Evolutionary conservation across 2,113 vertebrate species (phyloP).

Genomic region (Myiopsitta monachus): DNA sequence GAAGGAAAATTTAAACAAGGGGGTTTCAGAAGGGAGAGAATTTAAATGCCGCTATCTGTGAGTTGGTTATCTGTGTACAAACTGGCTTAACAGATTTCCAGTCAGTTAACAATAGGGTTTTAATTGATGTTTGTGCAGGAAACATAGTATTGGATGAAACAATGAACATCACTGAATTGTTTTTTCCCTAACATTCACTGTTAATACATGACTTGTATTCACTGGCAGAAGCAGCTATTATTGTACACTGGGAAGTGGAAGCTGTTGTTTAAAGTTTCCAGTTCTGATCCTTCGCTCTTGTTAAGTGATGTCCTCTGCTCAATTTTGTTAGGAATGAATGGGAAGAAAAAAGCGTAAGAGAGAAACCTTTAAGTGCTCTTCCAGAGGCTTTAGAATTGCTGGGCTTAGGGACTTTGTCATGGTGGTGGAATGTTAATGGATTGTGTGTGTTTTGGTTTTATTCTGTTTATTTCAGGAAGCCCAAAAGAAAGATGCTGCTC

Average conservation of each 20-base stretch:
- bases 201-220: conserved; percentile 11
- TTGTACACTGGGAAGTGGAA: conserved; percentile 6
- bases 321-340: background rate
- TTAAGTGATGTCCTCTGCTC: background rate
- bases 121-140: conserved; percentile 57
- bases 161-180: background rate
- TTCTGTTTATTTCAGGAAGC: conserved; percentile 86
- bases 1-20: background rate
- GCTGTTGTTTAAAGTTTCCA: background rate
- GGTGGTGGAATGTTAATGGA: conserved; percentile 53
- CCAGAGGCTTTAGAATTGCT: background rate
- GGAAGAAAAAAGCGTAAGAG: background rate
- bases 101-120: background rate
- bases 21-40: background rate
- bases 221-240: background rate
- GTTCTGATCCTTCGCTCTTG: background rate
- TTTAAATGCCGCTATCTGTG: background rate
- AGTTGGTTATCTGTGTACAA: conserved; percentile 31
- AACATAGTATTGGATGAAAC: conserved; percentile 16
- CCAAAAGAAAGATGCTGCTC: conserved; percentile 89
- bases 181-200: conserved; percentile 1
- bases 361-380: conserved; percentile 16
- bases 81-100: conserved; percentile 57
- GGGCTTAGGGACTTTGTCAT: background rate
- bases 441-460: conserved; percentile 54